A percentile compares a stretch with the other conserved stretches of the same genome.
Conservation (phyloP, 2,113 vertebrate species). For the Siniperca chuatsi region DNA sequence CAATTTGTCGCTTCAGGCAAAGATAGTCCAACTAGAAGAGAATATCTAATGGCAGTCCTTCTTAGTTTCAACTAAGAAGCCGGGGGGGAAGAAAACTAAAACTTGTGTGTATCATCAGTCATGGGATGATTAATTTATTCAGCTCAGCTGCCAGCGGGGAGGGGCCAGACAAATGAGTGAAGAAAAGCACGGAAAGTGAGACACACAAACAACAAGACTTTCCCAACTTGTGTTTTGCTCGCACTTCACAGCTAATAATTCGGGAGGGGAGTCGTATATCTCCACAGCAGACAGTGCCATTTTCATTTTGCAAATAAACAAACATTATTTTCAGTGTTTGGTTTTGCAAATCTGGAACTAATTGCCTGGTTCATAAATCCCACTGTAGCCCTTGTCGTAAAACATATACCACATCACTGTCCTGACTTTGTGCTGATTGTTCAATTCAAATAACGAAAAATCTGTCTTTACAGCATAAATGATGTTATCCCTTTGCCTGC, state of each 20-base stretch:
- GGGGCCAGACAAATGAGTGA: conserved; percentile 61
- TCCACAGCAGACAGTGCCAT: conserved; percentile 27
- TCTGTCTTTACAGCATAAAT: conserved; percentile 18
- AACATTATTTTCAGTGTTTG: conserved; percentile 52
- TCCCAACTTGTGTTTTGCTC: conserved; percentile 42
- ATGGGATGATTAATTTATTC: conserved; percentile 69
- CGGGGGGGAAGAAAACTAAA: neutral
- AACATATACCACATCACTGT: neutral
- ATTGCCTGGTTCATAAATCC: conserved; percentile 56
- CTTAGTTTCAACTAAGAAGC: conserved; percentile 22
- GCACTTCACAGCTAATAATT: conserved; percentile 49
- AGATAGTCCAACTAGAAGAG: conserved; percentile 31
- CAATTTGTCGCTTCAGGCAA: conserved; percentile 64
- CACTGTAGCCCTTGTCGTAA: conserved; percentile 6
- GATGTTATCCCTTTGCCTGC: conserved; percentile 41
- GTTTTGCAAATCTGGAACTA: conserved; percentile 55
- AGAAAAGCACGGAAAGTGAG: conserved; percentile 53
- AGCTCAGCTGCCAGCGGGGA: conserved; percentile 57
- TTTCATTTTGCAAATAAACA: conserved; percentile 46
- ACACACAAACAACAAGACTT: conserved; percentile 59
- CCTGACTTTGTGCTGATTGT: conserved; percentile 17
- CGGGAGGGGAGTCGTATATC: conserved; percentile 33
- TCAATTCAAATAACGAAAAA: conserved; percentile 24
- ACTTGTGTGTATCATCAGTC: conserved; percentile 46
- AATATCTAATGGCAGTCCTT: conserved; percentile 36